Evolutionary conservation across 1,140 invertebrate genomes (phyloP).

Genomic region (Drosophila ercepeae): DNA sequence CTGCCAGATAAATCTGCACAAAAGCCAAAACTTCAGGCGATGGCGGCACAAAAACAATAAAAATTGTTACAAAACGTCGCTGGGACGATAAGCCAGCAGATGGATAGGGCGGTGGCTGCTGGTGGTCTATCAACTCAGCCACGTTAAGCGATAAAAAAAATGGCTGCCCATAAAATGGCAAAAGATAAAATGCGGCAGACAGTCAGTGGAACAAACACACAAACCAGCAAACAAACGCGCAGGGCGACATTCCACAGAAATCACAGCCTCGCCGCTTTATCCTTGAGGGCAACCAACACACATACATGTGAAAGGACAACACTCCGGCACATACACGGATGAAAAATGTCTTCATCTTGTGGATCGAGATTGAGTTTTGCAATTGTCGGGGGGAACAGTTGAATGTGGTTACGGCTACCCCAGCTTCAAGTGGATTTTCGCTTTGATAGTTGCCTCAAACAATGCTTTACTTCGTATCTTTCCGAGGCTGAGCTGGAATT

Average conservation of each 20-base stretch:
- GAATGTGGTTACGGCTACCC: conserved; percentile 23
- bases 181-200: conserved; percentile 74
- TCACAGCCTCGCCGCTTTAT: conserved; percentile 31
- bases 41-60: conserved; percentile 72
- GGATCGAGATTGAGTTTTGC: conserved; percentile 42
- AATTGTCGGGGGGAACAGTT: conserved; percentile 32
- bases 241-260: conserved; percentile 39
- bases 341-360: conserved; percentile 70
- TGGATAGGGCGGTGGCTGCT: conserved; percentile 23
- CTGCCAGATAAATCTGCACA: conserved; percentile 50
- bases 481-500: neutral
- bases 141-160: conserved; percentile 72
- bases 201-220: conserved; percentile 15
- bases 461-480: conserved; percentile 5
- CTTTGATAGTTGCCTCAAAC: conserved; percentile 18
- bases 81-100: conserved; percentile 59
- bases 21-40: conserved; percentile 48
- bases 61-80: conserved; percentile 76
- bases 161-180: conserved; percentile 71
- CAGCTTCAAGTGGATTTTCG: conserved; percentile 6
- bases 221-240: conserved; percentile 27
- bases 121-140: conserved; percentile 42
- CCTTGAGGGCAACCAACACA: conserved; percentile 29
- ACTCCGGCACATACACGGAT: conserved; percentile 39
- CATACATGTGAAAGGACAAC: conserved; percentile 32